Evolutionary conservation across 2,888 invertebrate genomes (phyloP).

Genomic region (Pocota personata): DNA sequence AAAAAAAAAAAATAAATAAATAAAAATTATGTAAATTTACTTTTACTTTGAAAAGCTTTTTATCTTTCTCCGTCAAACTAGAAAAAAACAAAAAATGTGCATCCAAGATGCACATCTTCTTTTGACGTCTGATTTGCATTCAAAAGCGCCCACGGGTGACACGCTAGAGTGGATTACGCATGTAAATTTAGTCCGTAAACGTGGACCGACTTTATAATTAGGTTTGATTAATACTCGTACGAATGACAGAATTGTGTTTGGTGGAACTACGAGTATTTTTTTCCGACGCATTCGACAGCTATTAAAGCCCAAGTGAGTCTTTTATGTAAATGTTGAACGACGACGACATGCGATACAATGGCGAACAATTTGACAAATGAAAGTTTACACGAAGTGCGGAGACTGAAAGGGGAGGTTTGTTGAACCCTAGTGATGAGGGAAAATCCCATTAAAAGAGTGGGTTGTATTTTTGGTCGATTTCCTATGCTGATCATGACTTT

Average conservation of each 20-base stretch:
- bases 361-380: conserved; percentile 62
- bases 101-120: conserved; percentile 42
- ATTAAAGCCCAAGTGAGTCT: conserved; percentile 53
- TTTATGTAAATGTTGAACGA: conserved; percentile 57
- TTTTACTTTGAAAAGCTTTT: conserved; percentile 26
- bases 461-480: background rate
- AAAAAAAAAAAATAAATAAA: too few species aligned
- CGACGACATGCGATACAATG: conserved; percentile 27
- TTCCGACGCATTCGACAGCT: conserved; percentile 23
- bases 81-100: conserved; percentile 12
- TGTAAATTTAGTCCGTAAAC: conserved; percentile 50
- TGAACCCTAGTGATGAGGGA: conserved; percentile 15
- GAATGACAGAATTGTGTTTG: conserved; percentile 25
- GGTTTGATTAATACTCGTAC: conserved; percentile 62
- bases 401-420: conserved; percentile 16
- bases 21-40: conserved; percentile 28
- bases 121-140: conserved; percentile 34
- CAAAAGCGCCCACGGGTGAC: conserved; percentile 5
- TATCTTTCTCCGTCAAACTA: background rate
- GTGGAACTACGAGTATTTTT: background rate
- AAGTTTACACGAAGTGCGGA: conserved; percentile 40
- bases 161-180: conserved; percentile 14
- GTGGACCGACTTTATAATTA: conserved; percentile 53
- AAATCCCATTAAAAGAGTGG: background rate
- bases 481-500: conserved; percentile 2